Evolutionary conservation across 2,888 invertebrate species (phyloP).

Genomic region (Allolobophora icterica): DNA sequence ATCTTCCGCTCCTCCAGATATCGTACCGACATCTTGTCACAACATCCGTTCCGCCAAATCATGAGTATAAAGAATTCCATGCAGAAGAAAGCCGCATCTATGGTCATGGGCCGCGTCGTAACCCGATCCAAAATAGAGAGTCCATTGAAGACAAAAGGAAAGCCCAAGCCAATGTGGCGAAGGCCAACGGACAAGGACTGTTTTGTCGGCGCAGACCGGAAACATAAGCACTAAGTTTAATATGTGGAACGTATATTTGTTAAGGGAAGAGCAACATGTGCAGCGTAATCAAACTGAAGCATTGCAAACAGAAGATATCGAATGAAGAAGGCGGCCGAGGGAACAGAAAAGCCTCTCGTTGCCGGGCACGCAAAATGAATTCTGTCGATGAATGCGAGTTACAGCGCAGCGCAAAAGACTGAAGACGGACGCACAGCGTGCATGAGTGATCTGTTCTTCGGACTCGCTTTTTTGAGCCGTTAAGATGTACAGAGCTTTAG

Average conservation of each 20-base stretch:
- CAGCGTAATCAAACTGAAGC: background rate
- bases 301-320: slow-evolving; percentile 3
- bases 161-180: background rate
- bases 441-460: background rate
- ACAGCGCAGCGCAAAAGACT: background rate
- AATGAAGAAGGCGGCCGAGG: background rate
- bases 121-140: background rate
- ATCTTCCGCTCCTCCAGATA: background rate
- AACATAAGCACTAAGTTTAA: background rate
- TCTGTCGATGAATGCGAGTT: background rate
- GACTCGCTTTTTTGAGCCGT: background rate
- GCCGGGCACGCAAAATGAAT: background rate
- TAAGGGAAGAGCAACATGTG: background rate
- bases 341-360: background rate
- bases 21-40: background rate
- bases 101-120: too few relatives aligned
- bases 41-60: background rate
- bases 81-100: background rate
- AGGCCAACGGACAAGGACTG: background rate
- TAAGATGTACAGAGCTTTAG: background rate
- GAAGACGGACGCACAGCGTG: background rate
- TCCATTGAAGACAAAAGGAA: too few relatives aligned
- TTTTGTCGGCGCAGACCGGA: too few relatives aligned
- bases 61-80: background rate
- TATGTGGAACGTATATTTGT: background rate